These are phyloP conservation scores for Rhingia campestris DNA, from an alignment of 2,888 invertebrate species.

Conservation along the genomic window DNA sequence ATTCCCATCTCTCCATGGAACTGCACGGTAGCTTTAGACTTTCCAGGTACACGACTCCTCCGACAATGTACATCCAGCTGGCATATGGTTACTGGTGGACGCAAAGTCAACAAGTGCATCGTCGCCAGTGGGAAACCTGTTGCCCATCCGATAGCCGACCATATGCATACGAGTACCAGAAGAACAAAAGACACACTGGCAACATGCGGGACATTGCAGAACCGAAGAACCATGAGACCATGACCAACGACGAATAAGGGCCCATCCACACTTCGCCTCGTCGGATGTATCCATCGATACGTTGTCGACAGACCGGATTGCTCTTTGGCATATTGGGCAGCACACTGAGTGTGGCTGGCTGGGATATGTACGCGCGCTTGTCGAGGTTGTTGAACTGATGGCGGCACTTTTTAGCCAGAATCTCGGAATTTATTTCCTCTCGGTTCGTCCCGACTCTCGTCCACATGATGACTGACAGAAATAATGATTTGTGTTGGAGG, in stretches of 20 bases:
- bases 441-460: constrained; percentile 36
- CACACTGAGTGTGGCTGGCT: neutral
- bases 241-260: constrained; percentile 63
- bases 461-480: constrained; percentile 52
- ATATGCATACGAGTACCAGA: constrained; percentile 35
- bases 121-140: constrained; percentile 53
- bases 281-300: constrained; percentile 38
- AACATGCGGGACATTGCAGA: constrained; percentile 1
- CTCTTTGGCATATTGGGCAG: constrained; percentile 62
- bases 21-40: constrained; percentile 57
- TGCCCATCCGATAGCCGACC: constrained; percentile 48
- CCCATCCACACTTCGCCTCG: constrained; percentile 38
- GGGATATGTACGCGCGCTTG: constrained; percentile 17
- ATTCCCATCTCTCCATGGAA: constrained; percentile 23
- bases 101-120: constrained; percentile 65
- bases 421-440: constrained; percentile 57
- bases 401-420: constrained; percentile 65
- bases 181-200: constrained; percentile 35
- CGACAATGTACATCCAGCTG: constrained; percentile 11
- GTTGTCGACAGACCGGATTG: constrained; percentile 66
- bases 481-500: constrained; percentile 70
- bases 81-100: constrained; percentile 7
- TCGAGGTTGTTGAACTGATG: constrained; percentile 65
- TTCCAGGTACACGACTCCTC: constrained; percentile 24
- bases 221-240: constrained; percentile 49